Evolutionary conservation across 2,888 invertebrate species (phyloP).

Genomic region (Heliconius ismenius): DNA sequence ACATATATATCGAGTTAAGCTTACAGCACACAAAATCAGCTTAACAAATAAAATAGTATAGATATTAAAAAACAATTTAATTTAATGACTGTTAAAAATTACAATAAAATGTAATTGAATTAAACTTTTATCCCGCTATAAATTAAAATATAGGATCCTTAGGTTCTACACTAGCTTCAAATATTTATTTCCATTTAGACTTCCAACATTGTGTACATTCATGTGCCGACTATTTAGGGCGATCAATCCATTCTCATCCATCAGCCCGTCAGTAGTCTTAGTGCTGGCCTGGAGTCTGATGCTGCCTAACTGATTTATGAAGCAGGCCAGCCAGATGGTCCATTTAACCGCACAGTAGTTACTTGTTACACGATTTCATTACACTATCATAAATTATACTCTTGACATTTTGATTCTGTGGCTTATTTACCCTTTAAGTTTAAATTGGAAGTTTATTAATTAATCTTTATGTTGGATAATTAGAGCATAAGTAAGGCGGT

Average conservation of each 20-base stretch:
- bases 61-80: too few species aligned
- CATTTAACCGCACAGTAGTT: constrained; percentile 20
- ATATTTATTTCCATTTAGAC: constrained; percentile 30
- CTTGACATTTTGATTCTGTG: constrained; percentile 15
- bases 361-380: constrained; percentile 25
- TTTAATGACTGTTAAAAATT: too few species aligned
- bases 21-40: too few species aligned
- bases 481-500: not conserved
- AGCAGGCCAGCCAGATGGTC: constrained; percentile 24
- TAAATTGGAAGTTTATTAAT: constrained; percentile 17
- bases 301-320: constrained; percentile 34
- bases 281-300: constrained; percentile 30
- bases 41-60: too few species aligned
- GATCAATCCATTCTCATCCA: constrained; percentile 41
- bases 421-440: constrained; percentile 23
- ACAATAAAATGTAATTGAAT: not conserved
- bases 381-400: constrained; percentile 9
- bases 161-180: not conserved
- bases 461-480: constrained; percentile 15
- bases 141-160: not conserved
- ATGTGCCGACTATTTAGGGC: constrained; percentile 41
- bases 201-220: constrained; percentile 37
- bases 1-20: too few species aligned
- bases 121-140: not conserved
- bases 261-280: constrained; percentile 32